phyloP scores from a whole-genome alignment of 2,888 invertebrate genomes.

The Caenorhabditis doughertyi region DNA sequence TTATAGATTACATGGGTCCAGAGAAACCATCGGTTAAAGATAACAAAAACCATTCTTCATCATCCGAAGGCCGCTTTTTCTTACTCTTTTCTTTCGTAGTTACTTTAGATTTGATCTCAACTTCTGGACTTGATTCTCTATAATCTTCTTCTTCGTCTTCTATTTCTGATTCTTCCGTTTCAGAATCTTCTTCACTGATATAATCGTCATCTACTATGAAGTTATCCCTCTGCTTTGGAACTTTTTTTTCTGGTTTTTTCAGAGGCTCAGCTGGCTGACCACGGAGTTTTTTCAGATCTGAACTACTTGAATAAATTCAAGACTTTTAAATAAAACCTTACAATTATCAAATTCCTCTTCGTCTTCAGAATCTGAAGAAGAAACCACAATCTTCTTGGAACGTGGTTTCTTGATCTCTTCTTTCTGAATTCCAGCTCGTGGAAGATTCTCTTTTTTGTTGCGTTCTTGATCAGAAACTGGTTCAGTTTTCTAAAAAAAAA shows the following conservation, averaged over 20 bases:
- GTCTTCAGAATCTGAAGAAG: conserved; percentile 50
- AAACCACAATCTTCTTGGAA: conserved; percentile 31
- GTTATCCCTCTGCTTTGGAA: conserved; percentile 9
- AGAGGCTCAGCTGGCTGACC: conserved; percentile 5
- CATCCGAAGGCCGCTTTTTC: conserved; percentile 36
- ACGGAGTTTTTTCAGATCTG: conserved; percentile 45
- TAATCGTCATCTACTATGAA: conserved; percentile 54
- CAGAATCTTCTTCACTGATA: conserved; percentile 37
- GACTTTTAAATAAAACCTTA: neutral
- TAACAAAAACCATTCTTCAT: conserved; percentile 66
- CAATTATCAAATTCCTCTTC: conserved; percentile 50
- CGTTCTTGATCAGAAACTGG: conserved; percentile 16
- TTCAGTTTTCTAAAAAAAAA: conserved; percentile 33
- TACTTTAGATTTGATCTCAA: neutral
- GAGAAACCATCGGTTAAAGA: conserved; percentile 58
- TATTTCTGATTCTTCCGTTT: conserved; percentile 12
- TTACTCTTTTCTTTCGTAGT: conserved; percentile 6
- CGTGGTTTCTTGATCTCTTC: conserved; percentile 17
- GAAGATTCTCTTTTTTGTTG: conserved; percentile 46
- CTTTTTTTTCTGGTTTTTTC: conserved; percentile 22
- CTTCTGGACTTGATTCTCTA: conserved; percentile 37
- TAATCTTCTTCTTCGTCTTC: conserved; percentile 26
- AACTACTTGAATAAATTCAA: neutral
- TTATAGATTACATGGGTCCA: conserved; percentile 39
- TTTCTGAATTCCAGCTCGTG: neutral